These are phyloP conservation scores for Oligia fasciuncula DNA, from an alignment of 2,888 invertebrate species.

Conservation along the genomic window DNA sequence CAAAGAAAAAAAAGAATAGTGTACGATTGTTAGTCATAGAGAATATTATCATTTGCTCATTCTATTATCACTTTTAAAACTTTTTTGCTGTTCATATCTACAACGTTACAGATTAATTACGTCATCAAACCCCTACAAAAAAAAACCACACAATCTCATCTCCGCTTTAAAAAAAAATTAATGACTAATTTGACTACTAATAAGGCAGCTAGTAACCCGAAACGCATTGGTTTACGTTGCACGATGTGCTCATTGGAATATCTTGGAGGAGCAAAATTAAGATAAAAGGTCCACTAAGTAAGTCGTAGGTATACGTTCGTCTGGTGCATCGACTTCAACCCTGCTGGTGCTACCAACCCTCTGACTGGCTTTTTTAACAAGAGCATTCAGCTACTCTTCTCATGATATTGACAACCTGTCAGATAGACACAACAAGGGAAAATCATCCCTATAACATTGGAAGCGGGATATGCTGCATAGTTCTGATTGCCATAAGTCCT, in stretches of 20 bases:
- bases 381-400: not conserved
- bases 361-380: not conserved
- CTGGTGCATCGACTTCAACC: not conserved
- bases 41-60: not conserved
- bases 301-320: not conserved
- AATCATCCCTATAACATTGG: constrained; percentile 3
- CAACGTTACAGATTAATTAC: not conserved
- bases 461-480: constrained; percentile 1
- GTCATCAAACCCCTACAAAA: constrained; percentile 17
- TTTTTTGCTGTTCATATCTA: not conserved
- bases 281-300: not conserved
- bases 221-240: constrained; percentile 25
- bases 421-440: not conserved
- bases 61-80: constrained; percentile 16
- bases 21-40: not conserved
- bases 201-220: constrained; percentile 14
- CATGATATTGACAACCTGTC: not conserved
- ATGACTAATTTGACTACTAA: constrained; percentile 38
- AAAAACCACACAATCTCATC: not conserved
- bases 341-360: not conserved
- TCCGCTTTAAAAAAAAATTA: not conserved
- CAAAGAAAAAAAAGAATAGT: not conserved
- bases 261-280: not conserved
- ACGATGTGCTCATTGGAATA: constrained; percentile 8
- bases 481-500: not conserved